Conservation (phyloP, 2,888 invertebrate genomes). For the Acleris sparsana region DNA sequence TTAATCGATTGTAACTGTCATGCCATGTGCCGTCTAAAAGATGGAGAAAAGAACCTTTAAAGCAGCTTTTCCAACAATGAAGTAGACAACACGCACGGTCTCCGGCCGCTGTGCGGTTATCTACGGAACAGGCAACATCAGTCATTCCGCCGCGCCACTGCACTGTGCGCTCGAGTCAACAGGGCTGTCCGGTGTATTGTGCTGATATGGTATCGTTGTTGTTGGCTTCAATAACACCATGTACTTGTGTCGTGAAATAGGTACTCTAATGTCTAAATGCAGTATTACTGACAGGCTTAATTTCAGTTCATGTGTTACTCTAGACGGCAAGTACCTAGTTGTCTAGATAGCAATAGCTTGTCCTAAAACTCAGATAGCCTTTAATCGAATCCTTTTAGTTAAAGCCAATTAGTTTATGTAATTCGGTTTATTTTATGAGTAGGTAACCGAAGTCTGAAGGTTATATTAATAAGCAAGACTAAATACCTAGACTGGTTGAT, state of each 20-base stretch:
- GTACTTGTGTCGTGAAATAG: conserved; percentile 22
- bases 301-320: neutral
- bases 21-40: conserved; percentile 84
- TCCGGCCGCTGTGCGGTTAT: conserved; percentile 78
- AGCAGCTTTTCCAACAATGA: conserved; percentile 84
- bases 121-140: conserved; percentile 82
- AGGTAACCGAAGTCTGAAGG: neutral
- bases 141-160: conserved; percentile 56
- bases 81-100: conserved; percentile 82
- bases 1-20: conserved; percentile 82
- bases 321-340: neutral
- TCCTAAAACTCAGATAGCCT: neutral
- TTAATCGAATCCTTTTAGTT: neutral
- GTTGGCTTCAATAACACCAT: conserved; percentile 4
- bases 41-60: conserved; percentile 81
- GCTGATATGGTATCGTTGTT: conserved; percentile 15
- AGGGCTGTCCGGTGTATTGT: conserved; percentile 23
- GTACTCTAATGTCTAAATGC: conserved; percentile 5
- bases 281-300: conserved; percentile 10
- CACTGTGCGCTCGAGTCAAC: conserved; percentile 28
- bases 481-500: too few species aligned
- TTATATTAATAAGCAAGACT: too few species aligned
- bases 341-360: neutral
- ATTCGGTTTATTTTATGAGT: neutral
- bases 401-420: neutral